Evolutionary conservation across 2,888 invertebrate genomes (phyloP), one percentile per base, ranked within the genome.

Genomic region (Callosobruchus maculatus): DNA sequence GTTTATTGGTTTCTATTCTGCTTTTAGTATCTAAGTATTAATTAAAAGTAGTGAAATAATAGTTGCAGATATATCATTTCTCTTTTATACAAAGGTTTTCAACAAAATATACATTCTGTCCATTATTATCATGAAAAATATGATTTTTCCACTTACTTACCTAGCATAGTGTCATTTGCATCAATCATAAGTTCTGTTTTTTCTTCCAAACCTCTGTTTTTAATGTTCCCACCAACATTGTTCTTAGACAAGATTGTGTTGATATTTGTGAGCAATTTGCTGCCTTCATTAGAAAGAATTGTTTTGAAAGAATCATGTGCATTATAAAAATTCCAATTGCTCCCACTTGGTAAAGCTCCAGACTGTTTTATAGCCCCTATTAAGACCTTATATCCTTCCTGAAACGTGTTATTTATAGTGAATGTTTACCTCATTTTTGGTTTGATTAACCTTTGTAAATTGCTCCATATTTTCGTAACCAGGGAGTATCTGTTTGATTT

Each of bases 141-240:
- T 26, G 2, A 2, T 7, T 26, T 26, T 7, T 26, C 26, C 26
- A 26, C 26, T 7, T 26, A 26, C 7, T 49, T 49, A 49, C 49
- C 49, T 49, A 49, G 13, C 30, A 71, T 71, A 26, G 13, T 89
- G 87, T 97, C 97, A 87, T 96, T 97, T 20, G 92, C 92, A 81
- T 97, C 96, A 26, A 93, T 88, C 18, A 97, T 84, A 80, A 94
- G 89, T 77, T 97, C 97, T 81, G 93, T 91, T 83, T 92, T 91
- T 78, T 93, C 93, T 71, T 93, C 92, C 0, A 88, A 79, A 74
- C 90, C 90, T 22, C 90, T 85, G 49, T 87, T 87, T 77, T 87
- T 87, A 75, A 93, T 89, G 76, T 90, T 91, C 13, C 89, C 89
- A 71, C 88, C 87, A 20, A 91, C 84, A 49, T 91, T 89, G 76